phyloP scores from a whole-genome alignment of 2,888 invertebrate genomes.

The Trissoscelio sp. region DNA sequence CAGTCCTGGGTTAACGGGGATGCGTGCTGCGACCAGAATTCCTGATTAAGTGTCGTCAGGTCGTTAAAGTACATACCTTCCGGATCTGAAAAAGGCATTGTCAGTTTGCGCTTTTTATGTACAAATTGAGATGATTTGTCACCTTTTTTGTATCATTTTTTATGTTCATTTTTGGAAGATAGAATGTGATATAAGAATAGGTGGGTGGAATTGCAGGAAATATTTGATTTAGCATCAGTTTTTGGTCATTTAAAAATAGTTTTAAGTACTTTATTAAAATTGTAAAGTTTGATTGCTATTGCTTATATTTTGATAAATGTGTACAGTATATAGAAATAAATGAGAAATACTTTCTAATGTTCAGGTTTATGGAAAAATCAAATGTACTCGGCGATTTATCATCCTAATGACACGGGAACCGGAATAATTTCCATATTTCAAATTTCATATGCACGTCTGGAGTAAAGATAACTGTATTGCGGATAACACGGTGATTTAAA shows the following conservation, averaged over 20 bases:
- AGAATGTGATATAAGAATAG: not conserved
- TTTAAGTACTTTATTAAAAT: too few species aligned
- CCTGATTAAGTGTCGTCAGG: slow-evolving; percentile 95
- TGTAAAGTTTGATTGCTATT: too few species aligned
- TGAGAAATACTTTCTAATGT: slow-evolving; percentile 13
- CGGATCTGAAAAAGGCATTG: slow-evolving; percentile 85
- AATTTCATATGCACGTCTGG: slow-evolving; percentile 17
- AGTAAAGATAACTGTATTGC: slow-evolving; percentile 34
- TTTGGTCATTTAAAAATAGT: too few species aligned
- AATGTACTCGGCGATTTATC: not conserved
- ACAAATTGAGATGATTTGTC: not conserved
- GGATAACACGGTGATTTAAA: slow-evolving; percentile 15
- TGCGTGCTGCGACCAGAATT: slow-evolving; percentile 93
- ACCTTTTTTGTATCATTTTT: not conserved
- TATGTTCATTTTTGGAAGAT: not conserved
- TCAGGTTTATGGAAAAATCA: slow-evolving; percentile 17
- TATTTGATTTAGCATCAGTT: too few species aligned
- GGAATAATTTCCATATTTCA: slow-evolving; percentile 35
- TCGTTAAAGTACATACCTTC: slow-evolving; percentile 97
- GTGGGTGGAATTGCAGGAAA: too few species aligned
- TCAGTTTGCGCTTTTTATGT: not conserved
- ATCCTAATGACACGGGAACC: slow-evolving; percentile 12
- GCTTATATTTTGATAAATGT: not conserved
- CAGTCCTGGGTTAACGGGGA: slow-evolving; percentile 95
- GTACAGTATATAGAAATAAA: not conserved